A percentile compares a stretch with the other conserved stretches of the same genome.
Conservation (phyloP, 2,797 vertebrate genomes). For the Chaunax sp. region DNA sequence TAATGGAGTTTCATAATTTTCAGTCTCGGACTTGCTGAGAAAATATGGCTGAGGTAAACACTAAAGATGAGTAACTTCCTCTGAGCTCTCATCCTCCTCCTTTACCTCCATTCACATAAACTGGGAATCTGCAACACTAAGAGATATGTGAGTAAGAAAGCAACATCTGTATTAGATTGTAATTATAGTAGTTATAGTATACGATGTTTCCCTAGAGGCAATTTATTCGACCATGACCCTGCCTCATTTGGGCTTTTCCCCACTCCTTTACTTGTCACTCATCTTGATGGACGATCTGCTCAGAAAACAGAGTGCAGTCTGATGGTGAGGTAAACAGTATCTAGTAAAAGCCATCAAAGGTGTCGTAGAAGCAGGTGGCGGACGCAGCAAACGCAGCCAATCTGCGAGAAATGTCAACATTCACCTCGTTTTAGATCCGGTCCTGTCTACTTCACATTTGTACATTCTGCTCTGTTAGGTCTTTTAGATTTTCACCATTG, state of each 20-base stretch:
- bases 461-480: neutral
- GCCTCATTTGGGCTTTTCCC: conserved; percentile 38
- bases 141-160: neutral
- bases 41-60: conserved; percentile 8
- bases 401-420: conserved; percentile 8
- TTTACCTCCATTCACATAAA: conserved; percentile 4
- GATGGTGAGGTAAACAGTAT: conserved; percentile 32
- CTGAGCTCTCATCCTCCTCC: neutral
- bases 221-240: conserved; percentile 14
- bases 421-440: conserved; percentile 10
- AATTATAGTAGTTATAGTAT: neutral
- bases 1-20: conserved; percentile 13
- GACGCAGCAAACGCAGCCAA: conserved; percentile 29
- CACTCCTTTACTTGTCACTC: conserved; percentile 54
- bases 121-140: neutral
- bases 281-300: conserved; percentile 44
- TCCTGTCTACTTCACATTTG: conserved; percentile 6
- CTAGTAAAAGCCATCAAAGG: conserved; percentile 42
- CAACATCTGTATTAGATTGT: neutral
- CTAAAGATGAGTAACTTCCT: neutral
- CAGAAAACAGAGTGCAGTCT: conserved; percentile 31
- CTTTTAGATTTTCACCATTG: conserved; percentile 1
- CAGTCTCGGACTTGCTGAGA: neutral
- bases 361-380: conserved; percentile 35
- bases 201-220: conserved; percentile 7